Conservation (phyloP, 37 sponge, comb jelly and placozoan species). For the Trichoplax adhaerens region DNA sequence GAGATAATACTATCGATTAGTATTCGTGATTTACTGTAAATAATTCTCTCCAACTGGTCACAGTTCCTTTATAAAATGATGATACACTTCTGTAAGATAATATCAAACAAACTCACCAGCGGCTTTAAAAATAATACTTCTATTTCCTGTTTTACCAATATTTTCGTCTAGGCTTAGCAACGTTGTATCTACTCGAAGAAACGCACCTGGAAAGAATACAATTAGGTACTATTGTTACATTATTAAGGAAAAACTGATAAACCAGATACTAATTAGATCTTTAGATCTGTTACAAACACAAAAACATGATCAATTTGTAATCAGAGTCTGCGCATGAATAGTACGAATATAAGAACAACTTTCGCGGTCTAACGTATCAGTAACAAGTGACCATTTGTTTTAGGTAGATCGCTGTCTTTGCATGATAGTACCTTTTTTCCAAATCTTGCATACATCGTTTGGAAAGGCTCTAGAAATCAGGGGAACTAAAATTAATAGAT, state of each 20-base stretch:
- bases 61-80: too few species aligned
- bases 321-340: slow-evolving; percentile 3
- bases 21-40: too few species aligned
- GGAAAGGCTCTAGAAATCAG: slow-evolving; percentile 87
- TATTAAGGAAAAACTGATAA: neutral
- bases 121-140: slow-evolving; percentile 60
- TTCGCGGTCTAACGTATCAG: slow-evolving; percentile 5
- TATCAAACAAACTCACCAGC: neutral
- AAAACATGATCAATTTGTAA: neutral
- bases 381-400: neutral
- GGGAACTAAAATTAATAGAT: slow-evolving; percentile 40
- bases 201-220: slow-evolving; percentile 35
- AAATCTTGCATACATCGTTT: slow-evolving; percentile 91
- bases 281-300: neutral
- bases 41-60: too few species aligned
- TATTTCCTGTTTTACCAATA: slow-evolving; percentile 75
- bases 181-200: slow-evolving; percentile 80
- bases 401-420: slow-evolving; percentile 5
- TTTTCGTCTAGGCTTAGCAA: slow-evolving; percentile 66
- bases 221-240: neutral
- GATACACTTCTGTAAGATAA: too few species aligned
- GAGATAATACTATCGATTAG: too few species aligned
- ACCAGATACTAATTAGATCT: neutral
- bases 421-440: slow-evolving; percentile 73
- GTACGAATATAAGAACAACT: slow-evolving; percentile 13